phyloP scores from a whole-genome alignment of 1,140 invertebrate genomes.

The Drosophila repleta region DNA sequence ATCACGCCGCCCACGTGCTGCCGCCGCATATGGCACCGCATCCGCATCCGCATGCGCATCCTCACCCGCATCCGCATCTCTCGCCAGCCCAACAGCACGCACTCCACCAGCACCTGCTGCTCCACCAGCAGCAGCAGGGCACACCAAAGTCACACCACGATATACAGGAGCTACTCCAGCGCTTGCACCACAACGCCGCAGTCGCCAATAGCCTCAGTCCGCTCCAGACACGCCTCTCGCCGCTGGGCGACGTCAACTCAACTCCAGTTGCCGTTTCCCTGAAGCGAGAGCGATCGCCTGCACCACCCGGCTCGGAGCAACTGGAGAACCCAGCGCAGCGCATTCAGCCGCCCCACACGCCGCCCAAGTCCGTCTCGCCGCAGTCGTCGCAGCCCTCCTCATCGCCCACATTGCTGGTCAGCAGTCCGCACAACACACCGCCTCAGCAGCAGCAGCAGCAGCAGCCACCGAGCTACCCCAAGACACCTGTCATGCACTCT shows the following conservation, averaged over 20 bases:
- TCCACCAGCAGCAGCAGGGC: conserved; percentile 50
- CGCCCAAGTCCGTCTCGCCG: conserved; percentile 84
- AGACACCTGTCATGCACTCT: conserved; percentile 55
- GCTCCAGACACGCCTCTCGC: conserved; percentile 73
- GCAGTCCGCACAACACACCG: conserved; percentile 73
- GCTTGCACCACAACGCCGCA: conserved; percentile 73
- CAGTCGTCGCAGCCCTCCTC: conserved; percentile 79
- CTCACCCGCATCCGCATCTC: conserved; percentile 64
- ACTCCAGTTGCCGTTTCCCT: conserved; percentile 47
- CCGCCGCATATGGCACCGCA: conserved; percentile 56
- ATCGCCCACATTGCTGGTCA: conserved; percentile 68
- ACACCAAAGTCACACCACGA: conserved; percentile 73
- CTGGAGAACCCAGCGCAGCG: conserved; percentile 77
- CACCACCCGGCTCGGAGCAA: conserved; percentile 55
- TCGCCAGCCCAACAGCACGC: conserved; percentile 75
- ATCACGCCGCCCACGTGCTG: conserved; percentile 43
- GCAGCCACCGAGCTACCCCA: conserved; percentile 57
- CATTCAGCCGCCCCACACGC: conserved; percentile 78
- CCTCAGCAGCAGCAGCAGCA: conserved; percentile 58
- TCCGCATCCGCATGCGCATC: conserved; percentile 47
- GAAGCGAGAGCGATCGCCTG: conserved; percentile 78
- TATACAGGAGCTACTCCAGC: conserved; percentile 76
- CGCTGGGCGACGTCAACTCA: conserved; percentile 45
- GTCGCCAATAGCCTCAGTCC: conserved; percentile 63
- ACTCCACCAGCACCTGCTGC: conserved; percentile 67